Conservation (phyloP, 2,888 invertebrate genomes). For the Synergus japonicus region DNA sequence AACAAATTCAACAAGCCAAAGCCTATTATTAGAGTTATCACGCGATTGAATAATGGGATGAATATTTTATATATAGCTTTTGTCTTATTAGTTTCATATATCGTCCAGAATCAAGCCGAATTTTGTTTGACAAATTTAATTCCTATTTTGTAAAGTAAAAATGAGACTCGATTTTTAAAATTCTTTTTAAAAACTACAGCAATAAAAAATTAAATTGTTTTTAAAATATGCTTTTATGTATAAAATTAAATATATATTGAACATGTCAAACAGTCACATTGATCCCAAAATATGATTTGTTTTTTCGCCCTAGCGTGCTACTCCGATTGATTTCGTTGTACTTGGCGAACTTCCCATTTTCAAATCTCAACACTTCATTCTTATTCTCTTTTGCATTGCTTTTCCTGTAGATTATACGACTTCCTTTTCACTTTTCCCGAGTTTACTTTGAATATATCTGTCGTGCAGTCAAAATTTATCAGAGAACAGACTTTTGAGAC, state of each 20-base stretch:
- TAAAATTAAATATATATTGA: no score
- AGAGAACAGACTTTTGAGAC: no score
- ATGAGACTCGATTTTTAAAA: no score
- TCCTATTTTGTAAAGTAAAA: no score
- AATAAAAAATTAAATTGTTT: no score
- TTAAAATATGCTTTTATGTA: no score
- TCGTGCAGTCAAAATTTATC: background rate
- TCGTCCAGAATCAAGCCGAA: background rate
- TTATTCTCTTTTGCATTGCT: background rate
- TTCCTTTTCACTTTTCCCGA: background rate
- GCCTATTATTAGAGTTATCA: slow-evolving; percentile 2
- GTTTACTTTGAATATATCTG: background rate
- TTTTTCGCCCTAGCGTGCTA: background rate
- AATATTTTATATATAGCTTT: slow-evolving; percentile 13
- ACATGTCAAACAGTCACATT: background rate
- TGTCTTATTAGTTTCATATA: background rate
- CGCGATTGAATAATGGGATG: slow-evolving; percentile 14
- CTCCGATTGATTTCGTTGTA: background rate
- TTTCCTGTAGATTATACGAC: background rate
- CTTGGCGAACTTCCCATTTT: slow-evolving; percentile 13
- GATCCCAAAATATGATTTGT: background rate
- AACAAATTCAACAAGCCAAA: background rate
- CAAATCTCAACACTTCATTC: background rate
- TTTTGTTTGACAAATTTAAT: background rate
- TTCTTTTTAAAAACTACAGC: no score